Percentiles rank a stretch among this genome's conserved stretches.
Evolutionary conservation across 2,888 invertebrate species (phyloP).

Genomic region (Lasioglossum marginatum): DNA sequence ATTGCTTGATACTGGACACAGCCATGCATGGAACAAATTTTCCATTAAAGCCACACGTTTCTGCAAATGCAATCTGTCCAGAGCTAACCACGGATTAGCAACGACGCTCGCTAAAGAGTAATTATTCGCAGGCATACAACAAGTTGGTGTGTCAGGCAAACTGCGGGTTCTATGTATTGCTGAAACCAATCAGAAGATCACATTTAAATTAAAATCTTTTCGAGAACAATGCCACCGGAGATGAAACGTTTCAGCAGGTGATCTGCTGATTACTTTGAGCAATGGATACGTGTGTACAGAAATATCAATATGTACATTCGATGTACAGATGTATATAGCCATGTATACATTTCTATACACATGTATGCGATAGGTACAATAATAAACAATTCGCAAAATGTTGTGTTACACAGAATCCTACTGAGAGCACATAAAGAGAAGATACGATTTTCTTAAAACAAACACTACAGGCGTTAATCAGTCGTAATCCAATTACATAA

Average conservation of each 20-base stretch:
- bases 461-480: slow-evolving; percentile 37
- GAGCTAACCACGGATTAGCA: slow-evolving; percentile 57
- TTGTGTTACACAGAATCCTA: slow-evolving; percentile 51
- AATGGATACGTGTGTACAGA: slow-evolving; percentile 4
- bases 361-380: slow-evolving; percentile 1
- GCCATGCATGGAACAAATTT: slow-evolving; percentile 62
- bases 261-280: slow-evolving; percentile 17
- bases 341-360: background rate
- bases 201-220: background rate
- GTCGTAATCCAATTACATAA: background rate
- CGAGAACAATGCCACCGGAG: background rate
- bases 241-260: slow-evolving; percentile 6
- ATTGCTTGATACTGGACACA: slow-evolving; percentile 58
- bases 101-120: slow-evolving; percentile 54
- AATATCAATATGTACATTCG: background rate
- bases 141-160: slow-evolving; percentile 30
- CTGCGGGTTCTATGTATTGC: slow-evolving; percentile 32
- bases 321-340: background rate
- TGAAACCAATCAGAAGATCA: slow-evolving; percentile 12
- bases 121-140: slow-evolving; percentile 54
- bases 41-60: slow-evolving; percentile 61
- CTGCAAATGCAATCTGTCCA: slow-evolving; percentile 59
- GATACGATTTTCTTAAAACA: slow-evolving; percentile 28
- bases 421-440: slow-evolving; percentile 37
- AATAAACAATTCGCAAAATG: slow-evolving; percentile 31